Evolutionary conservation across 2,888 invertebrate species (phyloP), one percentile per base, ranked within the genome.

Genomic region (Tipula confusa): DNA sequence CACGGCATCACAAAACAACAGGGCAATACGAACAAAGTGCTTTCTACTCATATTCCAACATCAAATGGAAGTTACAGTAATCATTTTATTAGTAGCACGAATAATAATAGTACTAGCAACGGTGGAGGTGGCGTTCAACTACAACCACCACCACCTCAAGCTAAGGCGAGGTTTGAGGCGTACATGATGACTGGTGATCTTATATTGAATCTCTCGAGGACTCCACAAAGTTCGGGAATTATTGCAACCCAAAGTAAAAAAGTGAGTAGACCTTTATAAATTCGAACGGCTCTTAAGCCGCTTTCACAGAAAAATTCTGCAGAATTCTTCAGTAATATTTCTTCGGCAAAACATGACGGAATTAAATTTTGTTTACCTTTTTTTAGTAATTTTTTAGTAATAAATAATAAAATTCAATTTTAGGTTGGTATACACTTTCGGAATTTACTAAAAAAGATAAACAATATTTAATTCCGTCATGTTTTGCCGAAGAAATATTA

Each of bases 161-260:
- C 87, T 29, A 89, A 89, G 85, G 88, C 89, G 84, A 88, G 96
- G 89, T 97, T 96, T 90, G 97, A 97, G 90, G 96, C 97, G 84
- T 98, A 96, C 92, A 96, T 98, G 94, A 98, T 98, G 98, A 98
- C 98, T 33, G 98, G 98, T 81, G 98, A 98, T 90, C 93, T 97
- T 88, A 98, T 98, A 89, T 93, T 98, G 86, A 97, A 97, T 90
- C 93, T 98, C 86, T 97, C 97, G 85, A 91, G 95, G 86, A 95
- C 95, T 84, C 95, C 95, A 86, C 94, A 93, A 87, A 92, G 92
- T 86, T 91, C 91, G 85, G 91, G 91, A 86, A 90, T 93, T 84
- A 89, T 93, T 84, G 92, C 93, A 83, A 92, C 87, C 43, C 89
- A 90, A 85, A 87, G 88, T 84, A 90, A 89, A 86, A 90, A 90